Percentiles rank a stretch among this genome's conserved stretches.
Conservation (phyloP, 2,888 invertebrate genomes). For the Cheilosia impressa region DNA sequence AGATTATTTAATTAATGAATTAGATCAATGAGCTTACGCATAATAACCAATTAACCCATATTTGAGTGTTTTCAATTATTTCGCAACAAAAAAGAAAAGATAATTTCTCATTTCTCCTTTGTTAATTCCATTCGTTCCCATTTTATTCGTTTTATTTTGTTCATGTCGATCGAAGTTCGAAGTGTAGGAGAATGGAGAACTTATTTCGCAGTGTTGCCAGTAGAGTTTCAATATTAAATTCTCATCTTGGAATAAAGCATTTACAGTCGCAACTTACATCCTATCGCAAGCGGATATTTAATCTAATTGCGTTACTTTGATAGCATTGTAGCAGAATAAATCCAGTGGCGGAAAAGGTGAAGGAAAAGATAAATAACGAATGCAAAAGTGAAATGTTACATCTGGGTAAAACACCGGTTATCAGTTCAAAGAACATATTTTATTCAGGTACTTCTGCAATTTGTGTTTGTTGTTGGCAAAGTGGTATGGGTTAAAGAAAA, state of each 20-base stretch:
- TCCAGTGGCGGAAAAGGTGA: no score
- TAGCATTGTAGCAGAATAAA: no score
- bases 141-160: conserved; percentile 54
- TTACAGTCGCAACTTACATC: no score
- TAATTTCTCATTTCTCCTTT: conserved; percentile 44
- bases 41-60: conserved; percentile 73
- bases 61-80: conserved; percentile 65
- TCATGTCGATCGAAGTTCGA: conserved; percentile 29
- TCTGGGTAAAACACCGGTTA: no score
- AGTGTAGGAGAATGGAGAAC: conserved; percentile 33
- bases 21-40: conserved; percentile 15
- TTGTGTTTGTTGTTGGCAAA: no score
- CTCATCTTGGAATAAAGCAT: background rate
- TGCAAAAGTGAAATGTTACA: no score
- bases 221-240: background rate
- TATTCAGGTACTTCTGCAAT: no score
- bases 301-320: no score
- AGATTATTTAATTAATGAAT: conserved; percentile 11
- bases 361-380: no score
- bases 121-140: conserved; percentile 66
- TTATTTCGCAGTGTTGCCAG: conserved; percentile 40
- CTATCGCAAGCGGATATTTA: no score
- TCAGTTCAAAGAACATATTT: no score
- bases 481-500: no score
- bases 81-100: conserved; percentile 70